Base-by-base conservation (phyloP, 2,888 invertebrate species). In the Itoplectis maculator region DNA sequence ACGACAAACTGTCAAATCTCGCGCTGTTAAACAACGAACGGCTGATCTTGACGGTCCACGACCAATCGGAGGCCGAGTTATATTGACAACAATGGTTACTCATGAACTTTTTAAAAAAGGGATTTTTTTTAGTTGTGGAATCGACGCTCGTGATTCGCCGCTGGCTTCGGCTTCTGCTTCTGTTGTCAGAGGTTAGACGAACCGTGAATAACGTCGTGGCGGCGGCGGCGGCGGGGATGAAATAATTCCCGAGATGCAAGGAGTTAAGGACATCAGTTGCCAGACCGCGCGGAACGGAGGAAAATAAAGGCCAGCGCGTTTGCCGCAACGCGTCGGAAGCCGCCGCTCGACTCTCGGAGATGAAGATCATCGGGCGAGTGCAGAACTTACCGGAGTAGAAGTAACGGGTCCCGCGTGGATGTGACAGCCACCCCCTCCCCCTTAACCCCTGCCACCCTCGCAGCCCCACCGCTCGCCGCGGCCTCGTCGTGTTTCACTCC, bases 391-490 rank as follows among this genome's bases (percentile, higher is more conserved):
- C 87, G 85, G 83, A 85, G 87, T 86, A 89, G 89, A 91, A 90
- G 89, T 91, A 91, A 91, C 89, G 88, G 89, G 80, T 68, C 76
- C 81, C 79, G 87, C 86, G 85, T 89, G 89, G 82, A 86, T 83
- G 85, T 88, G 89, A 89, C 89, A 88, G 87, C 84, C 51, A 65
- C 61, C 75, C n/a, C n/a, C n/a, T n/a, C n/a, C n/a, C n/a, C n/a
- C n/a, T n/a, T n/a, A n/a, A n/a, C n/a, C n/a, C 54, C 23, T 49
- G 66, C 65, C 15, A 49, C 72, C 72, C 84, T 74, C 51, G 49
- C 75, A n/a, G n/a, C n/a, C n/a, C n/a, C n/a, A 84, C 86, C 75
- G 85, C 85, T 94, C 94, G 93, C 93, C 84, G 81, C 80, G 76
- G 59, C 72, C 77, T 81, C 63, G 77, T 81, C 77, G 73, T 73